Percentiles rank a stretch among this genome's conserved stretches.
Evolutionary conservation across 2,797 vertebrate genomes (phyloP).

Genomic region (Aeoliscus strigatus): DNA sequence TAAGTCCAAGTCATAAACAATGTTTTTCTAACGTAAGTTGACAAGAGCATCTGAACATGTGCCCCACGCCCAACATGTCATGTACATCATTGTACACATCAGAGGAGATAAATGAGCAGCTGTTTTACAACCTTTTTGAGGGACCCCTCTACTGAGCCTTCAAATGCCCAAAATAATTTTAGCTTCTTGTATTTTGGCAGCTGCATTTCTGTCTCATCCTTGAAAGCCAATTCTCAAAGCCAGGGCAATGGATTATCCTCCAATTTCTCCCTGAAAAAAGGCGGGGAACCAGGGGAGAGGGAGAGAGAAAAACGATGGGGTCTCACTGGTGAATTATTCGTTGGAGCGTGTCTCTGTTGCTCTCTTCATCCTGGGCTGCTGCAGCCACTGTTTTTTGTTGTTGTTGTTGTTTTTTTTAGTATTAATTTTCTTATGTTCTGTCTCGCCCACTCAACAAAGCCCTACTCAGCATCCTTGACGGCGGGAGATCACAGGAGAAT

Average conservation of each 20-base stretch:
- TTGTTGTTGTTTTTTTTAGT: slow-evolving; percentile 15
- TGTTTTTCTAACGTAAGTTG: no score
- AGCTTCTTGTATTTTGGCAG: slow-evolving; percentile 46
- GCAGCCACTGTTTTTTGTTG: slow-evolving; percentile 23
- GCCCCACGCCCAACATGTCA: no score
- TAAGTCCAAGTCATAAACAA: no score
- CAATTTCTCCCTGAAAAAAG: slow-evolving; percentile 46
- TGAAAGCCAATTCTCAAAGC: slow-evolving; percentile 66
- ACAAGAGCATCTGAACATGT: no score
- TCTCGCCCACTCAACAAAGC: slow-evolving; percentile 63
- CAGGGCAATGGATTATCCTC: slow-evolving; percentile 64
- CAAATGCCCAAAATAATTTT: slow-evolving; percentile 60
- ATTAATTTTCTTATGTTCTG: slow-evolving; percentile 23
- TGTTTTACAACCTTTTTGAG: slow-evolving; percentile 43
- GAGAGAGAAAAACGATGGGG: slow-evolving; percentile 27
- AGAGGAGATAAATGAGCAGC: no score
- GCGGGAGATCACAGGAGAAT: slow-evolving; percentile 62
- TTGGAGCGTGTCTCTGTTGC: slow-evolving; percentile 37
- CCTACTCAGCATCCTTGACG: slow-evolving; percentile 64
- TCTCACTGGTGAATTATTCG: slow-evolving; percentile 49
- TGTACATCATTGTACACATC: no score
- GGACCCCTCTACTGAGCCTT: slow-evolving; percentile 54
- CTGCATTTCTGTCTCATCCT: slow-evolving; percentile 56
- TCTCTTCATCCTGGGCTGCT: slow-evolving; percentile 22
- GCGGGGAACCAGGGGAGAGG: slow-evolving; percentile 1